A percentile compares a stretch with the other conserved stretches of the same genome.
phyloP scores from a whole-genome alignment of 1,140 invertebrate genomes.

The Drosophila subobscura region DNA sequence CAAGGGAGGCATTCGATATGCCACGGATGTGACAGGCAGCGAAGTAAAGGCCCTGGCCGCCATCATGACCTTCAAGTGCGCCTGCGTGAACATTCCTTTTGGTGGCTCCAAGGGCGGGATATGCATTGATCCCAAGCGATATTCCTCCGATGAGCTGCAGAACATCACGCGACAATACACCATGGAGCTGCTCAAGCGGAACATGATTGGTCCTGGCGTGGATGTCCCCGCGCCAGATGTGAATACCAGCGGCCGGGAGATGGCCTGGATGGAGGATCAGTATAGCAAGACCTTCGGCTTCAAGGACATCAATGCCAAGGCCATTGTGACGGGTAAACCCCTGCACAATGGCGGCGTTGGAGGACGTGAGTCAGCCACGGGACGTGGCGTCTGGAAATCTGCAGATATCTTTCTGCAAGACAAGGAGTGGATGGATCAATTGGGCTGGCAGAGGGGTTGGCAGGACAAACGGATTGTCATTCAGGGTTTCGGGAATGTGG shows the following conservation, averaged over 20 bases:
- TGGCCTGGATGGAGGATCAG: conserved; percentile 94
- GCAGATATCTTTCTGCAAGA: conserved; percentile 92
- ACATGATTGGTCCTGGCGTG: conserved; percentile 92
- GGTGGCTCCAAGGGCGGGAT: conserved; percentile 94
- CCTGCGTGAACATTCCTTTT: conserved; percentile 92
- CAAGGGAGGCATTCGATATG: conserved; percentile 89
- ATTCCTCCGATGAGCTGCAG: conserved; percentile 91
- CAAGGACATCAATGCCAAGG: conserved; percentile 91
- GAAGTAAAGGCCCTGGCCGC: conserved; percentile 94
- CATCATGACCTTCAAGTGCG: conserved; percentile 93
- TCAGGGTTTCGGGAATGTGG: conserved; percentile 96
- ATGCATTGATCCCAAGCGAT: conserved; percentile 92
- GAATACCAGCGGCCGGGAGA: conserved; percentile 91
- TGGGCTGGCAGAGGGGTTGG: conserved; percentile 89
- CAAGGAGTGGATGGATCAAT: conserved; percentile 90
- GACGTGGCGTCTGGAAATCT: conserved; percentile 93
- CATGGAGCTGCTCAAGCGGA: conserved; percentile 94
- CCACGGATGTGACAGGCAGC: conserved; percentile 88
- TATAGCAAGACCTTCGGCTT: conserved; percentile 91
- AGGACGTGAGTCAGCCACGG: conserved; percentile 93
- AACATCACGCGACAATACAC: conserved; percentile 94
- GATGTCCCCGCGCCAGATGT: conserved; percentile 95
- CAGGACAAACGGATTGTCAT: conserved; percentile 93
- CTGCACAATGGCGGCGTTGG: conserved; percentile 91
- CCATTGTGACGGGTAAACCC: conserved; percentile 94